Percentiles rank a stretch among this genome's conserved stretches.
Evolutionary conservation across 2,888 invertebrate species (phyloP).

Genomic region (Ptilodon capucinus): DNA sequence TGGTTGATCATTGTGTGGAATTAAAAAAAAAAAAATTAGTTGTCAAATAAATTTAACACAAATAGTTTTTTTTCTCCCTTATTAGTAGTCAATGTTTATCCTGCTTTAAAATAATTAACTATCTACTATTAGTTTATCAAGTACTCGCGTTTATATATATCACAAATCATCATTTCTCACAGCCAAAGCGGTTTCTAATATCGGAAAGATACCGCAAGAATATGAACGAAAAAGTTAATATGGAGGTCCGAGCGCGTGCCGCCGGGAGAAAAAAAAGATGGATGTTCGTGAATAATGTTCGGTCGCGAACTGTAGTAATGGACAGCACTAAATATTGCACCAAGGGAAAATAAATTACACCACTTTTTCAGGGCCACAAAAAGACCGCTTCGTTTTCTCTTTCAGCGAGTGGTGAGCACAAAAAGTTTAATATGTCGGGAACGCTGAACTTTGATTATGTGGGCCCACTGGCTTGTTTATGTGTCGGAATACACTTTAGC

Average conservation of each 20-base stretch:
- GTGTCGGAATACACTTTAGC: slow-evolving; percentile 3
- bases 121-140: too few relatives aligned
- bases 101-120: too few relatives aligned
- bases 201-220: slow-evolving; percentile 54
- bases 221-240: slow-evolving; percentile 78
- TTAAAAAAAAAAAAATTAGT: too few relatives aligned
- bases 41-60: too few relatives aligned
- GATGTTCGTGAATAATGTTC: slow-evolving; percentile 79
- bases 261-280: slow-evolving; percentile 71
- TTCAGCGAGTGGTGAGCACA: slow-evolving; percentile 58
- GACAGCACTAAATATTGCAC: slow-evolving; percentile 82
- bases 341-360: slow-evolving; percentile 80
- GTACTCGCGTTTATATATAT: background rate
- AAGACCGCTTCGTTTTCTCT: slow-evolving; percentile 75
- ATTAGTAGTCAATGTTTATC: too few relatives aligned
- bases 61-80: too few relatives aligned
- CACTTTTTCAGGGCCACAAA: slow-evolving; percentile 78
- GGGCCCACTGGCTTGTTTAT: slow-evolving; percentile 13
- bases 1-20: too few relatives aligned
- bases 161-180: slow-evolving; percentile 32
- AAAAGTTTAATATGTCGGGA: slow-evolving; percentile 74
- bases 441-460: slow-evolving; percentile 37
- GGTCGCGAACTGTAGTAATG: slow-evolving; percentile 82
- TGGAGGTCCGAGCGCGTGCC: slow-evolving; percentile 62
- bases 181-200: slow-evolving; percentile 50